phyloP scores from a whole-genome alignment of 2,113 vertebrate genomes.

The Charadrius vociferus region DNA sequence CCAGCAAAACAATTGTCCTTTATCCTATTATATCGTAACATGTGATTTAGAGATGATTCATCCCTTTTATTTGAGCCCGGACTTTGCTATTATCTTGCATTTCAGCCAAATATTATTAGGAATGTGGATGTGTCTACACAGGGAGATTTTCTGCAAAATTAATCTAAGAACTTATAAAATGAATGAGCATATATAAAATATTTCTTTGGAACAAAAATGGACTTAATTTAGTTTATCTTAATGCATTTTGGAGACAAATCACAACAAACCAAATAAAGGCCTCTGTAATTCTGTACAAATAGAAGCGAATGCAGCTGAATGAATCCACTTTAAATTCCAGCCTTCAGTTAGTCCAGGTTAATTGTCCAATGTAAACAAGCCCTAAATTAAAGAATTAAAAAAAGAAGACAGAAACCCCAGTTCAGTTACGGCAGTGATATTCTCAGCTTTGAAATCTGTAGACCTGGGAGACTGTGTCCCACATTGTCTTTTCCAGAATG shows the following conservation, averaged over 20 bases:
- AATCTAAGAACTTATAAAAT: background rate
- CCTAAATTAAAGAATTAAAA: background rate
- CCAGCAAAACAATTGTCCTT: background rate
- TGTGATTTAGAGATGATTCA: constrained; percentile 21
- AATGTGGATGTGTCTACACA: constrained; percentile 5
- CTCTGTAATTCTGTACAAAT: background rate
- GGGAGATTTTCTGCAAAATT: background rate
- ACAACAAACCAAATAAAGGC: background rate
- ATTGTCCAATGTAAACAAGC: background rate
- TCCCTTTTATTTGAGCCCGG: background rate
- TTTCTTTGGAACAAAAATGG: background rate
- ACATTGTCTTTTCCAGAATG: background rate
- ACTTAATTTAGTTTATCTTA: constrained; percentile 6
- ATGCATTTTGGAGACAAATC: background rate
- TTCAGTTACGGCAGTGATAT: background rate
- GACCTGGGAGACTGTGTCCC: background rate
- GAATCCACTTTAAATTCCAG: background rate
- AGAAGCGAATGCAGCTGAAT: background rate
- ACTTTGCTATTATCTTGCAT: background rate
- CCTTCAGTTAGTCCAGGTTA: background rate
- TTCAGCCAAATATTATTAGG: background rate
- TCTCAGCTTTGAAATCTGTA: background rate
- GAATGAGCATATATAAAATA: background rate
- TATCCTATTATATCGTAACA: background rate
- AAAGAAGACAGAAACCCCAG: background rate